Evolutionary conservation across 2,797 vertebrate genomes (phyloP).

Genomic region (Tarsius wallacei): DNA sequence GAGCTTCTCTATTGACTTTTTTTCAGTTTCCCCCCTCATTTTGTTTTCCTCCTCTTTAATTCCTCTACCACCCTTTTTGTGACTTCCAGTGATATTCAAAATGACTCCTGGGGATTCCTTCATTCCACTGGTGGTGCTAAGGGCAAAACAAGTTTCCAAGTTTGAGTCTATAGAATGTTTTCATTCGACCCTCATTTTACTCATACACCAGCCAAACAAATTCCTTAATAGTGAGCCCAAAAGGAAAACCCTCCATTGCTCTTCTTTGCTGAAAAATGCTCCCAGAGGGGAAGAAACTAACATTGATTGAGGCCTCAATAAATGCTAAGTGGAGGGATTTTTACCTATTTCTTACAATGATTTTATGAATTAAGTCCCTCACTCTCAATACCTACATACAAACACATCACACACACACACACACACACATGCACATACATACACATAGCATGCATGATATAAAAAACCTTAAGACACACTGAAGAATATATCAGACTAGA

Average conservation of each 20-base stretch:
- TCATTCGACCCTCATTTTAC: not conserved
- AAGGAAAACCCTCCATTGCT: not conserved
- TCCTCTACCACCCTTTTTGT: not conserved
- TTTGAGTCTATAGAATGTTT: not conserved
- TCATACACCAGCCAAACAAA: not conserved
- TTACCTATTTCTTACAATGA: slow-evolving; percentile 1
- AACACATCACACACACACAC: not conserved
- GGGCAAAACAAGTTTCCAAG: slow-evolving; percentile 1
- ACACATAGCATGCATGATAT: not conserved
- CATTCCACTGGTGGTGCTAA: not conserved
- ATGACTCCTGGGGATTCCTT: not conserved
- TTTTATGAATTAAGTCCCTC: slow-evolving; percentile 15
- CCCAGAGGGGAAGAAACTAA: not conserved
- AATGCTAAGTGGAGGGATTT: not conserved
- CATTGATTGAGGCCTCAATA: not conserved
- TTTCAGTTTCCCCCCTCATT: not conserved
- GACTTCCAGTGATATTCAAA: not conserved
- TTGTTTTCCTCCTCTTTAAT: not conserved
- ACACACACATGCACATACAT: not conserved
- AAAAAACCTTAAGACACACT: not conserved
- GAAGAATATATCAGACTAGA: slow-evolving; percentile 10
- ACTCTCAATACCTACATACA: not conserved
- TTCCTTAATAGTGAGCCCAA: not conserved
- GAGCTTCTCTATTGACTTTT: not conserved
- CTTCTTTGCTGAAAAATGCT: slow-evolving; percentile 32